Conservation (phyloP, 1,140 invertebrate genomes). For the Drosophila triauraria region DNA sequence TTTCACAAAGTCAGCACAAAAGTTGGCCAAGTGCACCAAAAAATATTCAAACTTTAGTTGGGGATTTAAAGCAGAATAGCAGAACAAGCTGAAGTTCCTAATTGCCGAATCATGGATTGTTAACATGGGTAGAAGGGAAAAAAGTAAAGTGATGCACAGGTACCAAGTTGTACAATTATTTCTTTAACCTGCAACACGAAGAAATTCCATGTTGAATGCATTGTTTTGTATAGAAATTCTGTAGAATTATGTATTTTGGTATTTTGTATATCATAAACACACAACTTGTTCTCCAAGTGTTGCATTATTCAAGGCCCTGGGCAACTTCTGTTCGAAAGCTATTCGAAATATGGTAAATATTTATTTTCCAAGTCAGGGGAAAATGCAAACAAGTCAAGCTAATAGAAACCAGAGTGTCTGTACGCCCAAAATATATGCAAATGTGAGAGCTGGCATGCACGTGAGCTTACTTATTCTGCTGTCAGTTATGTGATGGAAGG, state of each 20-base stretch:
- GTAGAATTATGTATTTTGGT: too few species aligned
- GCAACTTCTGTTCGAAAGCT: background rate
- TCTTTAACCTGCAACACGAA: too few species aligned
- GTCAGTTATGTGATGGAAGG: conserved; percentile 18
- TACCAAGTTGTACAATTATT: too few species aligned
- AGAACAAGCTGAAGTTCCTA: background rate
- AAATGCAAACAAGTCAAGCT: conserved; percentile 53
- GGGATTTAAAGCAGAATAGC: background rate
- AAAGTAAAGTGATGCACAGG: too few species aligned
- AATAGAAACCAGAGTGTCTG: conserved; percentile 16
- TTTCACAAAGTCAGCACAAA: conserved; percentile 22
- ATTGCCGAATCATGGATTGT: background rate
- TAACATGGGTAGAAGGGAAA: too few species aligned
- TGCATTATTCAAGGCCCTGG: background rate
- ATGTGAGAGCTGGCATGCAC: conserved; percentile 23
- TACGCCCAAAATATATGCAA: conserved; percentile 47
- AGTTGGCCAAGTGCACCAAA: conserved; percentile 9
- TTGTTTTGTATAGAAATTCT: too few species aligned
- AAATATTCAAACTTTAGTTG: background rate
- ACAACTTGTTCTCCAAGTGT: background rate
- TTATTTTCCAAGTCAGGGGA: conserved; percentile 30
- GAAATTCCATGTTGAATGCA: too few species aligned
- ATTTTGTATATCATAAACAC: too few species aligned
- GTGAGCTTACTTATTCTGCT: conserved; percentile 6
- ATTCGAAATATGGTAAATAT: conserved; percentile 22